phyloP scores from a whole-genome alignment of 2,888 invertebrate species.

The Cataglyphis cursor region DNA sequence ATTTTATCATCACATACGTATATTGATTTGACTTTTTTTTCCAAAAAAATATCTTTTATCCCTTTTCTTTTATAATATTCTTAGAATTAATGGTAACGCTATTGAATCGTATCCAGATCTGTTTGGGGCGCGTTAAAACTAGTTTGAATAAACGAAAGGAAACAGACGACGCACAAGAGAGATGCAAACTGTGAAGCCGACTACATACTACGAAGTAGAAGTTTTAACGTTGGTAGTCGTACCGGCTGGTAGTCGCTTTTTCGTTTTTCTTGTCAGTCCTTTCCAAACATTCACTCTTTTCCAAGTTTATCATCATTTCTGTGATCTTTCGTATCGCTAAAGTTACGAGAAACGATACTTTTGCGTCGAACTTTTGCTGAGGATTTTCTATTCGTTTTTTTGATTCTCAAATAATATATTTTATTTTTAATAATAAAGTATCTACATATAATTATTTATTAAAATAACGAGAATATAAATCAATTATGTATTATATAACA shows the following conservation, averaged over 20 bases:
- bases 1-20: not conserved
- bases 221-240: constrained; percentile 48
- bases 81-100: constrained; percentile 25
- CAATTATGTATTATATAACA: not conserved
- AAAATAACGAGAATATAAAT: not conserved
- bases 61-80: not conserved
- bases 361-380: constrained; percentile 2
- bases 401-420: not conserved
- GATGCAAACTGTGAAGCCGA: constrained; percentile 36
- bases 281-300: constrained; percentile 72
- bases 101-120: constrained; percentile 39
- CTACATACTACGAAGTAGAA: constrained; percentile 35
- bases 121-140: constrained; percentile 44
- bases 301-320: constrained; percentile 78
- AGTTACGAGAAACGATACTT: constrained; percentile 36
- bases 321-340: constrained; percentile 70
- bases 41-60: not conserved
- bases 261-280: constrained; percentile 56
- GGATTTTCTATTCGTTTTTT: constrained; percentile 4
- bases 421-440: not conserved
- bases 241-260: constrained; percentile 33
- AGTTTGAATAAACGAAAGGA: constrained; percentile 35
- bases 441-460: constrained; percentile 4
- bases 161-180: constrained; percentile 37
- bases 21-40: constrained; percentile 15